Conservation (phyloP, 2,888 invertebrate species). For the Amblyjoppa fuscipennis region DNA sequence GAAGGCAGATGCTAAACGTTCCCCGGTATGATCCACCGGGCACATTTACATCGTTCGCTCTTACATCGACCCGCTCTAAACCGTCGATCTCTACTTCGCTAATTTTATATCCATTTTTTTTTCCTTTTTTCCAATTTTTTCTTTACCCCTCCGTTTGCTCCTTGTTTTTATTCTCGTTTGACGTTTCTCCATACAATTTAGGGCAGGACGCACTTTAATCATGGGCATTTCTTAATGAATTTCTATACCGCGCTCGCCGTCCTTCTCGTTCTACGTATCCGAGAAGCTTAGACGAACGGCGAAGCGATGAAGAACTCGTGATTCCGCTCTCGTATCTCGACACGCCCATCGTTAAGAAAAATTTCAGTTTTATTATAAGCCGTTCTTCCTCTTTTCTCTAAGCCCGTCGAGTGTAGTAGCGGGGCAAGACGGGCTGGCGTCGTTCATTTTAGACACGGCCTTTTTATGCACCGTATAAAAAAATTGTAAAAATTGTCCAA, state of each 20-base stretch:
- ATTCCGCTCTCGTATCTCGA: constrained; percentile 44
- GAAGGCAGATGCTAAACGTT: constrained; percentile 67
- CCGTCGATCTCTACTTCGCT: neutral
- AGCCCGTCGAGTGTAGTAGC: constrained; percentile 14
- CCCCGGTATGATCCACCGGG: neutral
- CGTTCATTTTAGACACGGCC: neutral
- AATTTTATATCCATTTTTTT: neutral
- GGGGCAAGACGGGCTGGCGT: neutral
- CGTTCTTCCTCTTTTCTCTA: constrained; percentile 20
- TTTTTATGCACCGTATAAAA: neutral
- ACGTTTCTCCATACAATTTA: constrained; percentile 48
- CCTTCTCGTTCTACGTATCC: neutral
- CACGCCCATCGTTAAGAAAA: constrained; percentile 65
- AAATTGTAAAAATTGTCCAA: neutral
- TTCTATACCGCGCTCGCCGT: constrained; percentile 31
- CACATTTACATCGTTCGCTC: neutral
- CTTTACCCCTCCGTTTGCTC: constrained; percentile 2
- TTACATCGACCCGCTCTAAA: constrained; percentile 4
- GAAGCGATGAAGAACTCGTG: constrained; percentile 33
- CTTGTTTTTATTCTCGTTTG: constrained; percentile 38
- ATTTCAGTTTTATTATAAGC: constrained; percentile 37
- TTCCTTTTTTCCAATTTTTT: constrained; percentile 15
- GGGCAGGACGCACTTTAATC: constrained; percentile 52
- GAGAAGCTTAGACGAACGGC: constrained; percentile 13
- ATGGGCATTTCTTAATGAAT: constrained; percentile 66